Evolutionary conservation across 1,140 invertebrate species (phyloP), one percentile per base, ranked within the genome.

Genomic region (Diprion similis): DNA sequence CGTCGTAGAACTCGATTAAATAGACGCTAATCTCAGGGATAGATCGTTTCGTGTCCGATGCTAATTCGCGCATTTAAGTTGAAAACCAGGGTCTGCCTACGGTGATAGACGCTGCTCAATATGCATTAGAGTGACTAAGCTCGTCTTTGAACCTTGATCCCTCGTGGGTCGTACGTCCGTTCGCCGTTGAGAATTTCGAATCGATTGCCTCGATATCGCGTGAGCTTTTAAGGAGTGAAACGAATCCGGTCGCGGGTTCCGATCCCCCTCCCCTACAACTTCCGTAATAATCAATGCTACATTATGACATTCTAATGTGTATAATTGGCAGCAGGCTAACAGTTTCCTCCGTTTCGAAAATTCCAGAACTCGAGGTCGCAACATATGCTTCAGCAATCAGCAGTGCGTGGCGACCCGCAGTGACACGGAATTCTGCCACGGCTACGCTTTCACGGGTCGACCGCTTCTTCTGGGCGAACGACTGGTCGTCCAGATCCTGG

Each of bases 381-480:
- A 98, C 86, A 93, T 97, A 65, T 89, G 92, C n/a, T 91, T 98
- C 74, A 93, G 93, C 66, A 92, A 92, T 67, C 94, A 94, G 77
- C 90, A 95, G 69, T 94, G 92, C 46, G 91, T 97, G 0, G 97
- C 97, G 0, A 92, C 93, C 1, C 89, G 97, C 71, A 90, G 90
- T 3, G 92, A 94, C 76, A 93, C 94, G 0, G 96, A 98, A 83
- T 98, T 97, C 85, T 96, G 95, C 81, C 96, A 98, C 85, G 97
- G 96, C 1, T 99, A 98, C 86, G 95, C 98, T 0, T 99, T 99
- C 83, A 96, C 96, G 1, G 91, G 92, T 4, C 87, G 95, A 15
- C 96, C 97, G 8, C 89, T 99, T 79, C 89, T 93, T 47, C 91
- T 95, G 24, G 95, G 95, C 7, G 96, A 99, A 86, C 94, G 94